Evolutionary conservation across 2,797 vertebrate genomes (phyloP).

Genomic region (Gymnocypris eckloni): DNA sequence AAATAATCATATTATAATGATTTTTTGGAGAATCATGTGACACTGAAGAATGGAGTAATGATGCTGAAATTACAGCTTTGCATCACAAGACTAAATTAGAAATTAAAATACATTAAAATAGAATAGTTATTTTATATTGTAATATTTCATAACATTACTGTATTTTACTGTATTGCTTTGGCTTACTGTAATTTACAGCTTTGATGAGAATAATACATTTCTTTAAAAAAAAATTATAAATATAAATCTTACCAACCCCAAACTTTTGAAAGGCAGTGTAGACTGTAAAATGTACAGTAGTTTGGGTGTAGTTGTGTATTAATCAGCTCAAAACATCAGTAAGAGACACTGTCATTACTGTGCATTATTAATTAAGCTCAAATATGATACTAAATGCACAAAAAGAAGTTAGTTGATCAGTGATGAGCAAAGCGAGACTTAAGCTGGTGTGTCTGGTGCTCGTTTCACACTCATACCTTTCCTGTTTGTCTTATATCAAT

Average conservation of each 20-base stretch:
- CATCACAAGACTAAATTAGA: not conserved
- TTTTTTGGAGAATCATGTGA: not conserved
- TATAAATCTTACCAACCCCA: not conserved
- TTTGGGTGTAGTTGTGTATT: not conserved
- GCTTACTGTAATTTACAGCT: not conserved
- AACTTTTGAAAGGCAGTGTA: not conserved
- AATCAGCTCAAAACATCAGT: not conserved
- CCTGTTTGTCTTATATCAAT: constrained; percentile 52
- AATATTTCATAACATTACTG: not conserved
- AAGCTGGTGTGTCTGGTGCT: not conserved
- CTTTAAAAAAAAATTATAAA: not conserved
- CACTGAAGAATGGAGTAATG: not conserved
- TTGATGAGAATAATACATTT: not conserved
- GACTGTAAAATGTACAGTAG: not conserved
- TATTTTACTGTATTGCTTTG: not conserved
- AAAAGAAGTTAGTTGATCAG: constrained; percentile 58
- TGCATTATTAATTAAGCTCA: constrained; percentile 51
- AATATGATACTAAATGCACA: constrained; percentile 56
- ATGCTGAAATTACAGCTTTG: not conserved
- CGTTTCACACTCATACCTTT: constrained; percentile 14
- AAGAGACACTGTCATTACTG: constrained; percentile 13
- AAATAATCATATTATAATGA: not conserved
- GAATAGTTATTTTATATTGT: not conserved
- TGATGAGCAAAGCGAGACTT: constrained; percentile 29
- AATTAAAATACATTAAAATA: not conserved